These are phyloP conservation scores for Latheticus oryzae DNA, from an alignment of 2,888 invertebrate species.

Conservation along the genomic window DNA sequence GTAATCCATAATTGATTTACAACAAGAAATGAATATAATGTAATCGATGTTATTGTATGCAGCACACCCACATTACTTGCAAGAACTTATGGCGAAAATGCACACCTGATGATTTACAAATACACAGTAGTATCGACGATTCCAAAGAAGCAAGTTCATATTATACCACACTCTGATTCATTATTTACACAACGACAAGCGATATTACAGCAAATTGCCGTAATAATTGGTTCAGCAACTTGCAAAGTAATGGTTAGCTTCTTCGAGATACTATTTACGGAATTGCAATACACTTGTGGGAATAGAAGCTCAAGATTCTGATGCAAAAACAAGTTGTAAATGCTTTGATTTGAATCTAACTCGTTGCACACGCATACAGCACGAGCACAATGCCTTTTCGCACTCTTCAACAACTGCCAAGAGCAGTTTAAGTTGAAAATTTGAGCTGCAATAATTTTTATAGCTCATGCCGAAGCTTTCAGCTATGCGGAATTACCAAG, in stretches of 20 bases:
- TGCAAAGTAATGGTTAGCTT: conserved; percentile 18
- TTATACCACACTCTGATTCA: conserved; percentile 12
- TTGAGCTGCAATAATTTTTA: no score
- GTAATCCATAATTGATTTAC: conserved; percentile 25
- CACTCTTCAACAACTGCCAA: no score
- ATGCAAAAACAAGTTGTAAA: conserved; percentile 5
- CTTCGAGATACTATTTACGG: conserved; percentile 25
- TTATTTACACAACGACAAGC: conserved; percentile 38
- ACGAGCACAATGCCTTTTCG: no score
- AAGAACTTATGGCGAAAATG: conserved; percentile 6
- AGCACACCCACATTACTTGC: conserved; percentile 16
- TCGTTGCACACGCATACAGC: conserved; percentile 4
- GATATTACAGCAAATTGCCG: conserved; percentile 37
- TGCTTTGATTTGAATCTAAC: conserved; percentile 7
- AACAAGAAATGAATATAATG: conserved; percentile 7
- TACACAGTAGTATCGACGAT: conserved; percentile 9
- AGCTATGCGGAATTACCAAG: no score
- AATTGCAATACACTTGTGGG: conserved; percentile 12
- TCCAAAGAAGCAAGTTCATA: conserved; percentile 10
- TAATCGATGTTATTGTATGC: conserved; percentile 7
- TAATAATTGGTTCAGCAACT: conserved; percentile 38
- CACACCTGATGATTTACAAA: conserved; percentile 26
- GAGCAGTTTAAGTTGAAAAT: no score
- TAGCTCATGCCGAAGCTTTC: no score
- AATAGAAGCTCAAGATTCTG: conserved; percentile 3